Evolutionary conservation across 1,140 invertebrate genomes (phyloP).

Genomic region (Drosophila littoralis): DNA sequence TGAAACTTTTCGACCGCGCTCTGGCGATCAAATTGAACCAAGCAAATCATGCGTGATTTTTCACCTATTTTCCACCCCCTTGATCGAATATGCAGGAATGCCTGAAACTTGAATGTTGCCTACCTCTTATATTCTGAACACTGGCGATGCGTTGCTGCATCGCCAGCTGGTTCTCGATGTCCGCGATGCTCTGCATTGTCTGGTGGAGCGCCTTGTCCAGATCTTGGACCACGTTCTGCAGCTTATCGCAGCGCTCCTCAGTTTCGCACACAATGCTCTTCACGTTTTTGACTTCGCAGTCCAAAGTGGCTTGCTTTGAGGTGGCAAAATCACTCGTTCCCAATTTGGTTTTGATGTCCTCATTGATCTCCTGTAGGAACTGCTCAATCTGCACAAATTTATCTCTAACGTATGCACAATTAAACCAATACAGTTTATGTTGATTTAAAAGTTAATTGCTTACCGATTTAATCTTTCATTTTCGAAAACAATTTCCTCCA

Average conservation of each 20-base stretch:
- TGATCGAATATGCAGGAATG: background rate
- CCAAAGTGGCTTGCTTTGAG: conserved; percentile 72
- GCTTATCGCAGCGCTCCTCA: conserved; percentile 81
- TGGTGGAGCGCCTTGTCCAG: conserved; percentile 64
- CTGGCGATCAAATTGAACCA: too few relatives aligned
- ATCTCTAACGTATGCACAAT: conserved; percentile 42
- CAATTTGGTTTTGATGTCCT: conserved; percentile 74
- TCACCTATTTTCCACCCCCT: background rate
- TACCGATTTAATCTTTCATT: conserved; percentile 68
- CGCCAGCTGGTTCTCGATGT: conserved; percentile 78
- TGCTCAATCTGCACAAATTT: conserved; percentile 79
- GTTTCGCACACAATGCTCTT: conserved; percentile 82
- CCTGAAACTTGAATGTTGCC: background rate
- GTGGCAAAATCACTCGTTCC: conserved; percentile 51
- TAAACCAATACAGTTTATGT: background rate
- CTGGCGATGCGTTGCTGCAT: conserved; percentile 72
- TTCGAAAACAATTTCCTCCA: conserved; percentile 75
- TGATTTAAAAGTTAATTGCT: conserved; percentile 2
- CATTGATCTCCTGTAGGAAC: conserved; percentile 68
- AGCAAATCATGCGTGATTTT: background rate
- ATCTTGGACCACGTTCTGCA: conserved; percentile 51
- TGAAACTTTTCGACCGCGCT: too few relatives aligned
- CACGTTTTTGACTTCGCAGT: conserved; percentile 81
- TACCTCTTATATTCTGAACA: conserved; percentile 75
- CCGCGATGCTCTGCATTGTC: conserved; percentile 71